phyloP scores from a whole-genome alignment of 1,140 invertebrate genomes.

The Drosophila orena region DNA sequence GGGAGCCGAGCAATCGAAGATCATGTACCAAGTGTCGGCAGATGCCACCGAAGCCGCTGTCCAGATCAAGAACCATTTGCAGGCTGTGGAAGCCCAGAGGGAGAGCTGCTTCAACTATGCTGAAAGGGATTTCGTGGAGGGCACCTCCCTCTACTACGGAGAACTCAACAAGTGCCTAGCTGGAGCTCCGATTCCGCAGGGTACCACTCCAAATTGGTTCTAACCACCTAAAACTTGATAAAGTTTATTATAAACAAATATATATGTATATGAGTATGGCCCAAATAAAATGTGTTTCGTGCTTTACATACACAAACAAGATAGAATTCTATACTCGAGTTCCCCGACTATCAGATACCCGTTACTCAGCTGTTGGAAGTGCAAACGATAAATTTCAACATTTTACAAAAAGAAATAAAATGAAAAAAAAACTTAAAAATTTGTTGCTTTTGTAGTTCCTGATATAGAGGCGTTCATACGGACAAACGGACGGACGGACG shows the following conservation, averaged over 20 bases:
- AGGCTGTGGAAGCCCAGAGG: slow-evolving; percentile 3
- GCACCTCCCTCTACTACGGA: slow-evolving; percentile 31
- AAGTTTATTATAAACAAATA: neutral
- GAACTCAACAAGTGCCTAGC: slow-evolving; percentile 38
- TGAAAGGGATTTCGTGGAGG: slow-evolving; percentile 41
- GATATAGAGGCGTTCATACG: too few relatives aligned
- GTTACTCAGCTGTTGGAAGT: too few relatives aligned
- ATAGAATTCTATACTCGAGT: too few relatives aligned
- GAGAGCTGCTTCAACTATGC: slow-evolving; percentile 44
- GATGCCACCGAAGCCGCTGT: slow-evolving; percentile 25
- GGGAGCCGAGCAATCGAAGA: slow-evolving; percentile 50
- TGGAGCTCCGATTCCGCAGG: slow-evolving; percentile 4
- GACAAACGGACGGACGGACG: too few relatives aligned
- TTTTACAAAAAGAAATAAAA: too few relatives aligned
- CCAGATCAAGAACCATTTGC: slow-evolving; percentile 20
- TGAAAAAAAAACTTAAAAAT: too few relatives aligned
- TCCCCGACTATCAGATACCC: too few relatives aligned
- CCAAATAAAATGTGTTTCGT: neutral
- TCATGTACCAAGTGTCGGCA: slow-evolving; percentile 45
- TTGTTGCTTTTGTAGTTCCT: too few relatives aligned
- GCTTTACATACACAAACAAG: neutral
- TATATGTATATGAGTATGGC: slow-evolving; percentile 7
- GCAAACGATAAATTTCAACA: too few relatives aligned
- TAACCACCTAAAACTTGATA: neutral
- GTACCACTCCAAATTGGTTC: neutral